Evolutionary conservation across 1,140 invertebrate genomes (phyloP), one percentile per base, ranked within the genome.

Genomic region (Drosophila persimilis): DNA sequence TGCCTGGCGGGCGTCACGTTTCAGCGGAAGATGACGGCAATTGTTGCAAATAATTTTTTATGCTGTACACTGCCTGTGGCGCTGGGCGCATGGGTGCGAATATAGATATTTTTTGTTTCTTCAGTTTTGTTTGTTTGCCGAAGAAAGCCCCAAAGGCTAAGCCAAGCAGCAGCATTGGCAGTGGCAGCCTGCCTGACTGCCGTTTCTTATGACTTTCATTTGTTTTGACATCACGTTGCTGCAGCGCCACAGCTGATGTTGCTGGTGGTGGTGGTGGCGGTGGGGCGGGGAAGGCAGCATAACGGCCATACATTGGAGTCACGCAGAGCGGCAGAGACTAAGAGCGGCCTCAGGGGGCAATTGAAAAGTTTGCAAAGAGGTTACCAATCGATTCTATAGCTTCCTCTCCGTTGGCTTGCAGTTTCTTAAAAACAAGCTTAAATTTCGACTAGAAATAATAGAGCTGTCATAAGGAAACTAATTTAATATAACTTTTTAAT

Each of bases 41-140:
- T 88, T 89, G 79, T 84, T 89, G 84, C 84, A 84, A 88, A 89
- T 88, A 77, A 88, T 88, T 88, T 88, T 72, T 80, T 84, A 89
- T 89, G 74, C 70, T 83, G 59, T 51, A 57, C 73, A 71, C 63
- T 79, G 77, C 83, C 65, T 74, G 51, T 58, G 51, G 75, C 48
- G 31, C 46, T 24, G 29, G 20, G 43, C 13, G 31, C 31, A 69
- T 57, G 62, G 60, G 43, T 72, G 78, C 80, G 71, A 83, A 83
- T 69, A 69, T 67, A 69, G 65, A 67, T 69, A 69, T 20, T 9
- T 9, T 15, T 22, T 22, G 17, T 17, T 11, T 20, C 2, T 70
- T 60, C 74, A 86, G 47, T 85, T 80, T 86, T 85, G 81, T 85
- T 85, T 85, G 81, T 85, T 85, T 85, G 77, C 81, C 54, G 48